These are phyloP conservation scores for Oscheius sp. DNA, from an alignment of 2,888 invertebrate genomes.

Conservation along the genomic window DNA sequence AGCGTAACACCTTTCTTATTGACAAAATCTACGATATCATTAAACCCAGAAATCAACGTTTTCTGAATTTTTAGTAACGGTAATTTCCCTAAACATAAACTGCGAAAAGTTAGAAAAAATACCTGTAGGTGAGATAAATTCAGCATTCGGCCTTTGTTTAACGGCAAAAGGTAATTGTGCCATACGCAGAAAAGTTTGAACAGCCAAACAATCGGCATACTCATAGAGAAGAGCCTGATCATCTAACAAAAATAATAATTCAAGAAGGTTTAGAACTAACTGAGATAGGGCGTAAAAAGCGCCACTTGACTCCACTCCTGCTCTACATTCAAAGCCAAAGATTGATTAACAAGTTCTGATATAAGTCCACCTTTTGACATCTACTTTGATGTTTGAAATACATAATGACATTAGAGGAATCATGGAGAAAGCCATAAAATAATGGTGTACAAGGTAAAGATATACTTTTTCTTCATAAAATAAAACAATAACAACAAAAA, in stretches of 20 bases:
- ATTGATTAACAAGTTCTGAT: constrained; percentile 47
- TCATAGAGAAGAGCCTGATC: constrained; percentile 93
- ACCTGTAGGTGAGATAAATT: constrained; percentile 90
- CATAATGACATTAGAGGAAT: not conserved
- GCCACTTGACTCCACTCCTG: constrained; percentile 62
- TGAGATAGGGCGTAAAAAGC: constrained; percentile 58
- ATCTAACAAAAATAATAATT: constrained; percentile 73
- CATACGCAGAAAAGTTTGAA: constrained; percentile 92
- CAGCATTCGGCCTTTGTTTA: constrained; percentile 87
- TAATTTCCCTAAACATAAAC: constrained; percentile 78
- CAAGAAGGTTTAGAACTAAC: constrained; percentile 33
- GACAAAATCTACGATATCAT: constrained; percentile 88
- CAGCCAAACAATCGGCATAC: constrained; percentile 90
- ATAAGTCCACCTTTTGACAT: constrained; percentile 46
- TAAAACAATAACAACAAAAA: not conserved
- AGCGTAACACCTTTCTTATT: constrained; percentile 84
- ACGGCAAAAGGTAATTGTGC: constrained; percentile 84
- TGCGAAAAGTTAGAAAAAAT: not conserved
- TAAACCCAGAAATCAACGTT: constrained; percentile 87
- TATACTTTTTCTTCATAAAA: not conserved
- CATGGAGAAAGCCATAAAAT: not conserved
- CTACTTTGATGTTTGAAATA: not conserved
- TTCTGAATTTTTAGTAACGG: constrained; percentile 91
- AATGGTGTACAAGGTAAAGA: not conserved
- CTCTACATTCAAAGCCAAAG: constrained; percentile 54